Evolutionary conservation across 2,797 vertebrate species (phyloP).

Genomic region (Pterois miles): DNA sequence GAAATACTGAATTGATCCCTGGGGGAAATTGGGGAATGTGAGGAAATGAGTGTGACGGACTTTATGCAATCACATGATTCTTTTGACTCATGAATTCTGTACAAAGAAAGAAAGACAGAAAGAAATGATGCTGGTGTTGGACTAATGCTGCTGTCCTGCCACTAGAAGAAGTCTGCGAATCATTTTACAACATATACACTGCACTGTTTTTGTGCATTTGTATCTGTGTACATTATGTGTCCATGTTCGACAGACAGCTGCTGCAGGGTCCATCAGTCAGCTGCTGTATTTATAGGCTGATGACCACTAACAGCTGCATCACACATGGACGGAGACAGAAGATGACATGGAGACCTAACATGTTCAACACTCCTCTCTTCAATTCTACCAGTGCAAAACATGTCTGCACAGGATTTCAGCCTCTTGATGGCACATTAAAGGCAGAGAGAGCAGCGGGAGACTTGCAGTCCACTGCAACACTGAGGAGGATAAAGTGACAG

Average conservation of each 20-base stretch:
- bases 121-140: background rate
- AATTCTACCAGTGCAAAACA: background rate
- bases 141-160: background rate
- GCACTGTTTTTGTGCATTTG: slow-evolving; percentile 1
- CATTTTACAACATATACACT: background rate
- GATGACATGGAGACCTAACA: slow-evolving; percentile 1
- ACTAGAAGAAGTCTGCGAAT: background rate
- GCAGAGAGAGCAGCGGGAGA: background rate
- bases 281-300: slow-evolving; percentile 67
- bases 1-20: too few relatives aligned
- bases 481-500: background rate
- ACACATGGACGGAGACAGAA: slow-evolving; percentile 26
- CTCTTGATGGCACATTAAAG: background rate
- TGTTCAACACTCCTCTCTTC: background rate
- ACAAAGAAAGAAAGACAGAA: background rate
- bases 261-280: slow-evolving; percentile 56
- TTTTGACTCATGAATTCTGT: background rate
- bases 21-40: too few relatives aligned
- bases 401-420: background rate
- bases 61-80: background rate
- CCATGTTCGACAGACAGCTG: slow-evolving; percentile 51
- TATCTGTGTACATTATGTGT: slow-evolving; percentile 27
- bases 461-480: background rate
- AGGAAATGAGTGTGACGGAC: background rate
- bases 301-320: slow-evolving; percentile 68